Evolutionary conservation across 2,113 vertebrate genomes (phyloP).

Genomic region (Azemiops feae): DNA sequence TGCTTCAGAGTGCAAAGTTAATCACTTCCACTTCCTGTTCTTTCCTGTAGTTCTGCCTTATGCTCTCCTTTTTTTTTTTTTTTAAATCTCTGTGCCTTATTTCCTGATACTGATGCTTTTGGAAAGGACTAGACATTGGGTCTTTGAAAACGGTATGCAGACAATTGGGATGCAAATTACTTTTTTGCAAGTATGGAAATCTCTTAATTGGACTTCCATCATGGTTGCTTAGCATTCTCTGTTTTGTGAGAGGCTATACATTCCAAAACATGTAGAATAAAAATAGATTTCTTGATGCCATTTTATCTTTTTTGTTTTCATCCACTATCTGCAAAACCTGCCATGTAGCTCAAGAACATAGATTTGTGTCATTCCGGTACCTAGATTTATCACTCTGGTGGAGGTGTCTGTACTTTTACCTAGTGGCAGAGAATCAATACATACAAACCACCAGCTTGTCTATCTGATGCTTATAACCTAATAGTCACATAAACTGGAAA

Average conservation of each 20-base stretch:
- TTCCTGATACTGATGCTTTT: neutral
- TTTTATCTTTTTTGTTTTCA: constrained; percentile 40
- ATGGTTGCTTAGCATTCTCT: constrained; percentile 18
- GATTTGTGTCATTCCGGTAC: constrained; percentile 47
- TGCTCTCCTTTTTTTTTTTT: neutral
- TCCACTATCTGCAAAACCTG: constrained; percentile 43
- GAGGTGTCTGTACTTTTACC: constrained; percentile 49
- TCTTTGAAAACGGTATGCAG: neutral
- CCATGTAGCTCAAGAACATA: constrained; percentile 36
- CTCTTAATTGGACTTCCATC: constrained; percentile 19
- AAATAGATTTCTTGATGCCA: constrained; percentile 54
- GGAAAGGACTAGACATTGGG: neutral
- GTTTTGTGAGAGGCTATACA: constrained; percentile 17
- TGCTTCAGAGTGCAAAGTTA: neutral
- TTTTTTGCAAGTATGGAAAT: neutral
- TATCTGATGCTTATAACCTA: constrained; percentile 48
- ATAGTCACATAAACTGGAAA: constrained; percentile 53
- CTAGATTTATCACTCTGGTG: constrained; percentile 52
- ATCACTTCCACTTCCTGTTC: neutral
- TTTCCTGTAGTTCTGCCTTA: neutral
- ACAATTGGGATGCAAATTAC: neutral
- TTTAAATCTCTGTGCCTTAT: neutral
- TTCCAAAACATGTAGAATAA: constrained; percentile 40
- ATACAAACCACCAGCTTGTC: constrained; percentile 49
- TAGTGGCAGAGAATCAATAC: constrained; percentile 59